Percentiles rank a stretch among this genome's conserved stretches.
Conservation (phyloP, 2,888 invertebrate genomes). For the Drosophila bunnanda region DNA sequence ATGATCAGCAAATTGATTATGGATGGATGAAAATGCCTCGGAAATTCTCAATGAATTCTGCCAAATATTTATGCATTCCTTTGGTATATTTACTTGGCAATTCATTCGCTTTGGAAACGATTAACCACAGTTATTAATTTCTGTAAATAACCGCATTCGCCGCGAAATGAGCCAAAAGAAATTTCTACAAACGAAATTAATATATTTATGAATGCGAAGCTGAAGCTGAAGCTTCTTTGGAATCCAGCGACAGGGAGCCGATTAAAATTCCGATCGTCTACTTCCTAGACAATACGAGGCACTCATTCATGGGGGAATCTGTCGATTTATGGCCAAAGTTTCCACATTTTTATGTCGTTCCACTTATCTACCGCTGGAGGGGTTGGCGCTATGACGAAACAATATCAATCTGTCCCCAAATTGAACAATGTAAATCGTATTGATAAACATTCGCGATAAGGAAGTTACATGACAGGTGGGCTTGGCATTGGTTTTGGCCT, state of each 20-base stretch:
- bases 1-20: conserved; percentile 34
- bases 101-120: conserved; percentile 30
- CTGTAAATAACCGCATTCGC: conserved; percentile 12
- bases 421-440: conserved; percentile 47
- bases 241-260: conserved; percentile 7
- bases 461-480: conserved; percentile 39
- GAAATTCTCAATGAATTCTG: conserved; percentile 23
- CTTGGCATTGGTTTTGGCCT: conserved; percentile 29
- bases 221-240: neutral
- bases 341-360: conserved; percentile 10
- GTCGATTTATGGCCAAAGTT: conserved; percentile 31
- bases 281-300: conserved; percentile 32
- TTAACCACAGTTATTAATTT: conserved; percentile 30
- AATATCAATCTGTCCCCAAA: conserved; percentile 31
- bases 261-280: conserved; percentile 38
- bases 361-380: conserved; percentile 25
- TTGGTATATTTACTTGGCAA: conserved; percentile 15
- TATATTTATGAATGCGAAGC: neutral
- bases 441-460: conserved; percentile 46
- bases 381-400: conserved; percentile 36
- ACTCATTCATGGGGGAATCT: conserved; percentile 23
- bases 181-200: conserved; percentile 12
- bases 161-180: conserved; percentile 2
- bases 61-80: conserved; percentile 43
- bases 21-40: conserved; percentile 16